These are phyloP conservation scores for Fistularia commersonii DNA, from an alignment of 2,797 vertebrate species.

Conservation along the genomic window DNA sequence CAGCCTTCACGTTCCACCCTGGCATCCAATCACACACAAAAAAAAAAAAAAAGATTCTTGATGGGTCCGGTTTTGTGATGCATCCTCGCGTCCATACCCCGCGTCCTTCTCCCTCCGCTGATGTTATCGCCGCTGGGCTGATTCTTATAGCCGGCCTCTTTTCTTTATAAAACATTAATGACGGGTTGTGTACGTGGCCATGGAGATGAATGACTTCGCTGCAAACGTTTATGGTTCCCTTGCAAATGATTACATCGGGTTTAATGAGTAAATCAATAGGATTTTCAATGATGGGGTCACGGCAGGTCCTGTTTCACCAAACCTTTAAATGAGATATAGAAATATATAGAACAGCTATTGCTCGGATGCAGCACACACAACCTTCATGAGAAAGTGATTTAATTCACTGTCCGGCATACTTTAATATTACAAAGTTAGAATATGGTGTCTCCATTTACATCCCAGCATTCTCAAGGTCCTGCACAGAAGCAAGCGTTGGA, in stretches of 20 bases:
- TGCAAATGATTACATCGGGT: constrained; percentile 35
- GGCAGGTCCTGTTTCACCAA: neutral
- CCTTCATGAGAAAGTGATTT: too few relatives aligned
- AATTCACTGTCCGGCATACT: too few relatives aligned
- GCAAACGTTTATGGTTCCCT: constrained; percentile 51
- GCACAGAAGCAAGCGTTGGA: too few relatives aligned
- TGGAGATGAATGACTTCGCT: constrained; percentile 60
- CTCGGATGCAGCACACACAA: neutral
- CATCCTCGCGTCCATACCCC: constrained; percentile 26
- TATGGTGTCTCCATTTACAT: too few relatives aligned
- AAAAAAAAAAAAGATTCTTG: neutral
- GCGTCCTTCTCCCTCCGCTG: constrained; percentile 8
- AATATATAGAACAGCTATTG: neutral
- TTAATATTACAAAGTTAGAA: too few relatives aligned
- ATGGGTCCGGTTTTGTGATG: neutral
- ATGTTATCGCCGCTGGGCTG: constrained; percentile 36
- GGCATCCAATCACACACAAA: neutral
- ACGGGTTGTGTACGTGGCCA: constrained; percentile 47
- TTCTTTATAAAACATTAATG: constrained; percentile 64
- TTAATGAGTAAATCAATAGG: constrained; percentile 22
- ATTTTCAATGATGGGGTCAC: neutral
- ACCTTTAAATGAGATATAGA: neutral
- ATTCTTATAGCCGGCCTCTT: constrained; percentile 47
- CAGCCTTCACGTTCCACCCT: neutral
- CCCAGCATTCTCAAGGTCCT: too few relatives aligned